These are phyloP conservation scores for Cricetomys ansorgei DNA, from an alignment of 2,113 vertebrate species.

Conservation along the genomic window DNA sequence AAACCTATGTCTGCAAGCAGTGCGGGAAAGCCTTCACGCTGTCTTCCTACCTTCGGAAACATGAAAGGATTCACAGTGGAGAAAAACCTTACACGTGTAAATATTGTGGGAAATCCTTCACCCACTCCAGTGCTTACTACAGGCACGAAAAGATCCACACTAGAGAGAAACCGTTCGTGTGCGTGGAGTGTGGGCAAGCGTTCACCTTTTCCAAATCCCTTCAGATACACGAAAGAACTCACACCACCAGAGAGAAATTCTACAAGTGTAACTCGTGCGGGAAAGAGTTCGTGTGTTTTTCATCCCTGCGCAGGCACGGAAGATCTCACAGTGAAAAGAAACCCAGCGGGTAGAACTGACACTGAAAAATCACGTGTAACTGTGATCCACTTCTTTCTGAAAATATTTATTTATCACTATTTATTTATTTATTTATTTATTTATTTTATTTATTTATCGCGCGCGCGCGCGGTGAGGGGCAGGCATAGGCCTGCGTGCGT, in stretches of 20 bases:
- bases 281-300: background rate
- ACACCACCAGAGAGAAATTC: background rate
- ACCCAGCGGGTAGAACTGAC: background rate
- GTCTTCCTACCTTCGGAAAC: background rate
- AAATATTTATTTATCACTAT: background rate
- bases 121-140: background rate
- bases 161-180: background rate
- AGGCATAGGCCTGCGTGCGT: background rate
- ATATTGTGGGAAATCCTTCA: background rate
- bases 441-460: too few relatives aligned
- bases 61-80: background rate
- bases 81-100: background rate
- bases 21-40: background rate
- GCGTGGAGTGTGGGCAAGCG: background rate
- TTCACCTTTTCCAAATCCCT: background rate
- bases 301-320: background rate
- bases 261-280: background rate
- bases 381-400: background rate
- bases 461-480: background rate
- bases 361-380: background rate
- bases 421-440: background rate
- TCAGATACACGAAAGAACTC: constrained; percentile 1
- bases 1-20: background rate
- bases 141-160: background rate
- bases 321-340: background rate